Evolutionary conservation across 2,888 invertebrate genomes (phyloP), one percentile per base, ranked within the genome.

Genomic region (Lissocephala sabroskyi): DNA sequence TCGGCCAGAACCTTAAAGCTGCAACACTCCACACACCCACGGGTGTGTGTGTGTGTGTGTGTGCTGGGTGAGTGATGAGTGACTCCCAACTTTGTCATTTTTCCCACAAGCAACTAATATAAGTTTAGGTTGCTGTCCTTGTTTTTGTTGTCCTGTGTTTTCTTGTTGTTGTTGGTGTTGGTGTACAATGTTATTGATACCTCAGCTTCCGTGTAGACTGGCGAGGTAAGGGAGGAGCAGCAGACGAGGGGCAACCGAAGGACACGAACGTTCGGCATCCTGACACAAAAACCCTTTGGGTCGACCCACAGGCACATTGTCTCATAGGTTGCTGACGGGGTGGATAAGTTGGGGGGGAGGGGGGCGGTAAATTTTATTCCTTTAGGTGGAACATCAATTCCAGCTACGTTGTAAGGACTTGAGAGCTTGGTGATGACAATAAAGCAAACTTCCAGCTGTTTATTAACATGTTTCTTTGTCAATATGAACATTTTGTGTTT

Each of bases 371-470:
- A 59, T 53, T 52, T 53, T 50, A 57, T 49, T 56, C 59, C 49
- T 44, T 41, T 43, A 56, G 42, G 41, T 52, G 41, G 46, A 14
- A 13, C 35, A 35, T 40, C 39, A 32, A 19, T 18, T 37, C 37
- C 19, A 37, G 16, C 35, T 18, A 26, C 28, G 37, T 37, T 13
- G 11, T 26, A 40, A 17, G 28, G 49, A 41, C 45, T 11, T 47
- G 50, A 29, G 37, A 40, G 16, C 42, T 51, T 45, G 44, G 63
- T 57, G 63, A 57, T 65, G 71, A 71, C 75, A 73, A 71, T 75
- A 73, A 73, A 75, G 68, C 62, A 68, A 68, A 71, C 75, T 66
- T 68, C 56, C 75, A 75, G 71, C 75, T 75, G 73, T 71, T 73
- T 73, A 73, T 73, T 73, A 73, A 68, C 75, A 71, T 73, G 73